Conservation (phyloP, 2,113 vertebrate genomes). For the Ophthalmolycus amberensis region DNA sequence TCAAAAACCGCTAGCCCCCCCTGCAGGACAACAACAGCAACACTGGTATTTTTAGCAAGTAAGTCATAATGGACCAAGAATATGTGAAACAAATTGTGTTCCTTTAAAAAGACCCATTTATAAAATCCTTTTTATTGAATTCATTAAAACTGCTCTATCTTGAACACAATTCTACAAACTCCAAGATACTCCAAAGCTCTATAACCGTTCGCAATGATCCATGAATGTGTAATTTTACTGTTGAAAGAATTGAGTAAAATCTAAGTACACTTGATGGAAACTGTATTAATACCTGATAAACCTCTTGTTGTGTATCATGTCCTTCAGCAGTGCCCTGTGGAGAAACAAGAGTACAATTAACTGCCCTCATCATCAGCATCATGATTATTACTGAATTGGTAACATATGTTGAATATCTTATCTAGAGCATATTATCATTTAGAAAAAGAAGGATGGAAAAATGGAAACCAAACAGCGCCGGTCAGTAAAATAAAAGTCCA, state of each 20-base stretch:
- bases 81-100: background rate
- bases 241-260: background rate
- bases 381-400: background rate
- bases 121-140: background rate
- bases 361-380: background rate
- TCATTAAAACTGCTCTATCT: background rate
- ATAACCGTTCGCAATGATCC: background rate
- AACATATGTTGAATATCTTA: background rate
- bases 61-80: background rate
- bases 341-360: background rate
- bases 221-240: background rate
- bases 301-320: slow-evolving; percentile 15
- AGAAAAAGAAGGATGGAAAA: background rate
- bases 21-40: slow-evolving; percentile 55
- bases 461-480: background rate
- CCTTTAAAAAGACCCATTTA: background rate
- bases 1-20: slow-evolving; percentile 31
- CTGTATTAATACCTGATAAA: slow-evolving; percentile 9
- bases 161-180: slow-evolving; percentile 5
- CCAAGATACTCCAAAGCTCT: background rate
- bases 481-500: background rate
- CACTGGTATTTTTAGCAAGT: background rate
- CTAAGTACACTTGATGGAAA: background rate
- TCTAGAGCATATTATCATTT: background rate
- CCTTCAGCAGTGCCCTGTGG: slow-evolving; percentile 22